These are phyloP conservation scores for Lineus longissimus DNA, from an alignment of 1,140 invertebrate species.

Conservation along the genomic window DNA sequence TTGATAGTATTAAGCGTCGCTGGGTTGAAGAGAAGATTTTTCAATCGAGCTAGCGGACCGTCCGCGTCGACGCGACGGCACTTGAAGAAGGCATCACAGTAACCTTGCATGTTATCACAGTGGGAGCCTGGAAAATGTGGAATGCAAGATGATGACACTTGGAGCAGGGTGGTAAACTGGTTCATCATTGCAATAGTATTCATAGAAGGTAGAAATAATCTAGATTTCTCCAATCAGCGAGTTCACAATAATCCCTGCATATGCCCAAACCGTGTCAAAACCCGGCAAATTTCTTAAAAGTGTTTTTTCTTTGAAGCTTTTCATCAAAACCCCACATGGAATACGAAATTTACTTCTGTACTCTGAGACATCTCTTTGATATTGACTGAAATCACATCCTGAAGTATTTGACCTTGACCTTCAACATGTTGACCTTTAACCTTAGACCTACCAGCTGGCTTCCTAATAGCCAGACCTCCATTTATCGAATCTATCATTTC, in stretches of 20 bases:
- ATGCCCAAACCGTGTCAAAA: too few relatives aligned
- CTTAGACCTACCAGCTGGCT: slow-evolving; percentile 3
- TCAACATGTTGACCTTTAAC: neutral
- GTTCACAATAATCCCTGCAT: neutral
- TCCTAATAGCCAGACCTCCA: neutral
- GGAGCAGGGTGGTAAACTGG: neutral
- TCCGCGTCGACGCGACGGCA: slow-evolving; percentile 97
- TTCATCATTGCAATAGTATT: neutral
- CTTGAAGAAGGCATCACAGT: slow-evolving; percentile 97
- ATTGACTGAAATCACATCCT: neutral
- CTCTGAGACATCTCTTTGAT: neutral
- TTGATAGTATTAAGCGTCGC: slow-evolving; percentile 68
- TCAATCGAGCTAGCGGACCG: slow-evolving; percentile 90
- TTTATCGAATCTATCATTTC: neutral
- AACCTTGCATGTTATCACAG: slow-evolving; percentile 92
- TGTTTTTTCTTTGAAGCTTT: neutral
- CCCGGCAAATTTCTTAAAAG: neutral
- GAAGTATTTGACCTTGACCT: neutral
- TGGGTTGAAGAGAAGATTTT: slow-evolving; percentile 91
- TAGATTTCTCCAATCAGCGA: neutral
- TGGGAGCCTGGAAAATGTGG: slow-evolving; percentile 75
- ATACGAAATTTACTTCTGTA: neutral
- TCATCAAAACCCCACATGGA: neutral
- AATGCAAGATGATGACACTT: too few relatives aligned
- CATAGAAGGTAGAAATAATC: neutral